Base-by-base conservation (phyloP, 2,888 invertebrate species). In the Sisyra terminalis region DNA sequence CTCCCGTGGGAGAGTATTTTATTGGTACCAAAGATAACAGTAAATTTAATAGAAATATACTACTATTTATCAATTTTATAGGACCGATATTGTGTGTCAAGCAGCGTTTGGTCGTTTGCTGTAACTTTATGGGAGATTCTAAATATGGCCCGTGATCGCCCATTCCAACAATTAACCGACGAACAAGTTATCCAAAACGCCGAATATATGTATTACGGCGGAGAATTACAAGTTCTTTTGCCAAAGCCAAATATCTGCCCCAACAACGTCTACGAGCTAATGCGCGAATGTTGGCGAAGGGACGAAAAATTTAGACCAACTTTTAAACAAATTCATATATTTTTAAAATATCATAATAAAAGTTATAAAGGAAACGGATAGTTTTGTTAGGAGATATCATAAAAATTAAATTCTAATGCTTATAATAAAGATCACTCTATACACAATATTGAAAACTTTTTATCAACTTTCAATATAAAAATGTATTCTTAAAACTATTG, bases 211-310 rank as follows among this genome's bases (percentile, higher is more conserved):
- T 73, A 73, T 51, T 73, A 73, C 50, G 73, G 72, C 37, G 70
- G 69, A 42, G 72, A 74, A 57, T 55, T 73, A 50, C 70, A 73
- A 64, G 73, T 73, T 56, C 47, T 60, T n/a, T 49, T 62, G 44
- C 81, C 81, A 51, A 73, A 78, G 52, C 86, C 86, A 34, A 70
- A 73, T 41, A 73, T 81, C 46, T 86, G 85, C 59, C 79, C 84
- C 10, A 67, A 73, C 13, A 76, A 79, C 51, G 74, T 86, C 39
- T 84, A 85, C 63, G 73, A 76, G 49, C 65, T 84, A 49, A 78
- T 84, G 79, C 71, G 73, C 54, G 73, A 74, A 52, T 84, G 75
- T 55, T 75, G 75, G 75, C 67, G 65, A 51, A 60, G 73, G 50
- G 73, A 74, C 54, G 73, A 74, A 50, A 58, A 62, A 30, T 59